Evolutionary conservation across 30 jellyfish, hydroid and myxozoan genomes (phyloP), one percentile per base, ranked within the genome.

Genomic region (Cassiopea xamachana): DNA sequence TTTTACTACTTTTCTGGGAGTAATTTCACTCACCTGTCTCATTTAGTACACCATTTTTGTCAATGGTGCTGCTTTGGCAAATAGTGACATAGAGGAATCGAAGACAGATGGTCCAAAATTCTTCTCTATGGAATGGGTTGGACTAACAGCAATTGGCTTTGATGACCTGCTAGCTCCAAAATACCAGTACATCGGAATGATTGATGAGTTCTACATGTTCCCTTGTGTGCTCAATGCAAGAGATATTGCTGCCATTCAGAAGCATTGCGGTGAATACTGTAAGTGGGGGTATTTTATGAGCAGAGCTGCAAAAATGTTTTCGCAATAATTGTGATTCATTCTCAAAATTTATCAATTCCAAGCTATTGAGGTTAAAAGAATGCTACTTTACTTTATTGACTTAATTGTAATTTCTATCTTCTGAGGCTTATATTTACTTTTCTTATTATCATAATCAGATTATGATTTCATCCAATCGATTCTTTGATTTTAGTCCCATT

Each of bases 41-140:
- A 3, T 73, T 73, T 79, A 95, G 99, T 89, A 62, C 61, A 46
- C 77, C 1, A 72, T 91, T 0, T 91, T 68, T 69, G 48, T 91
- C 70, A 87, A 95, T 74, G 99, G 98, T 18, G 89, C 69, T 6
- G 87, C 94, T 4, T n/a, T 94, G 79, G 85, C 77, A 64, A 77
- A 75, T 15, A 83, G 75, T 61, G 86, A 94, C 48, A 62, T 70
- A 61, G 86, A 69, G 44, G 75, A 81, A n/a, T 80, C 64, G 48
- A 67, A 87, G 81, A 90, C 90, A 51, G 88, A 83, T 14, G 93
- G 94, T 16, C 87, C 92, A 51, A 77, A 90, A 44, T 64, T 91
- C 73, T 88, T 95, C 80, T 90, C 97, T 17, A 90, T 91, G 93
- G 98, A 95, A 49, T 95, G 99, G 99, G 84, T 77, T 72, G 99